These are phyloP conservation scores for Drepanosiphum platanoidis DNA, from an alignment of 2,888 invertebrate species.

Conservation along the genomic window DNA sequence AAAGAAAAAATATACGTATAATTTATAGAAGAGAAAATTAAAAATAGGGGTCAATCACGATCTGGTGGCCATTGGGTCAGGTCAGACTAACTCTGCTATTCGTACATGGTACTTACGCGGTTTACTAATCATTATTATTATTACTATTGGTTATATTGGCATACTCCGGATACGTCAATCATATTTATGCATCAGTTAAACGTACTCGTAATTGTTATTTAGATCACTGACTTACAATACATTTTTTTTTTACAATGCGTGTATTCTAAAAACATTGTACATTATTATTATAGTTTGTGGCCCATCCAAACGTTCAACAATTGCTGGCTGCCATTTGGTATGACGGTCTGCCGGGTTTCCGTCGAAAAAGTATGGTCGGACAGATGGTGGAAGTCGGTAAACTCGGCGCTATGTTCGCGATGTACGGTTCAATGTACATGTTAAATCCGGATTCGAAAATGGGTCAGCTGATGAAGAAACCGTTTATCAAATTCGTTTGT, in stretches of 20 bases:
- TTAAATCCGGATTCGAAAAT: conserved; percentile 87
- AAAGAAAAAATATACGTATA: too few species aligned
- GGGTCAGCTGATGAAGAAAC: conserved; percentile 93
- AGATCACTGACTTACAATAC: background rate
- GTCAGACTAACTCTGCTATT: too few species aligned
- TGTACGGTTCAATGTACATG: conserved; percentile 92
- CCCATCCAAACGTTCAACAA: conserved; percentile 98
- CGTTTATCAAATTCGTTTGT: conserved; percentile 98
- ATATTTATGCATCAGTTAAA: background rate
- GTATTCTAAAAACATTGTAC: background rate
- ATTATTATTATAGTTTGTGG: conserved; percentile 82
- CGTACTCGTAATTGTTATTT: background rate
- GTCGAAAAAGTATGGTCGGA: conserved; percentile 87
- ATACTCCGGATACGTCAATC: too few species aligned
- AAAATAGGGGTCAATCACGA: too few species aligned
- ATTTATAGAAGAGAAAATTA: too few species aligned
- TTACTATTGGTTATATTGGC: background rate
- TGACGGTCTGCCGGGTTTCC: conserved; percentile 95
- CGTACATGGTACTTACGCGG: too few species aligned
- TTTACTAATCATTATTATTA: too few species aligned
- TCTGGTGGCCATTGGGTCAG: too few species aligned
- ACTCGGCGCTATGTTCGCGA: conserved; percentile 90
- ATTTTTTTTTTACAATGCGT: background rate
- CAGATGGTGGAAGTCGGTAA: conserved; percentile 88
- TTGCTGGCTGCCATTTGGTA: conserved; percentile 97